Evolutionary conservation across 1,140 invertebrate species (phyloP).

Genomic region (Arion vulgaris): DNA sequence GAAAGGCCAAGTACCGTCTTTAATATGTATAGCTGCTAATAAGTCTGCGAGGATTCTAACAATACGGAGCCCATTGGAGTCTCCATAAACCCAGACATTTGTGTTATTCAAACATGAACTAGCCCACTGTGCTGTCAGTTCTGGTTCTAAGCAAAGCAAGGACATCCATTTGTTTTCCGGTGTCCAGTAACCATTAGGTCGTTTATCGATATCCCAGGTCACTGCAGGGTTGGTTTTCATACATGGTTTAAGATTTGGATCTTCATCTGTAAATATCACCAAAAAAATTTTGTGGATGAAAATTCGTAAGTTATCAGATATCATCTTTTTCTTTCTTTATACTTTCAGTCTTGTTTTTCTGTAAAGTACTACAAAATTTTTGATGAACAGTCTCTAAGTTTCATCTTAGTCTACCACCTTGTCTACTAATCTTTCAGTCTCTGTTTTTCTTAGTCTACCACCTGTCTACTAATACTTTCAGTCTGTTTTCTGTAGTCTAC

Average conservation of each 20-base stretch:
- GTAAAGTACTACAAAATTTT: no score
- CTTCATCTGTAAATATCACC: not conserved
- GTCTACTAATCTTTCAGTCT: no score
- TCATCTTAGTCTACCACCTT: no score
- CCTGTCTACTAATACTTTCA: no score
- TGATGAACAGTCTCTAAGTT: no score
- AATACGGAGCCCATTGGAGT: slow-evolving; percentile 7
- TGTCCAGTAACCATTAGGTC: slow-evolving; percentile 3
- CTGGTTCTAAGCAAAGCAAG: not conserved
- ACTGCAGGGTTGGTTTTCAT: not conserved
- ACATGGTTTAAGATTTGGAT: not conserved
- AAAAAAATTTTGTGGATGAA: no score
- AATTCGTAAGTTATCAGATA: no score
- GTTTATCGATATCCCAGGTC: not conserved
- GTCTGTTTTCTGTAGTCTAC: no score
- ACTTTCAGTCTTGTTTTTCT: no score
- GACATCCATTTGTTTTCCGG: not conserved
- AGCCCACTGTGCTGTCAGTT: not conserved
- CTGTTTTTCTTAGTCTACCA: no score
- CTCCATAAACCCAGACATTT: not conserved
- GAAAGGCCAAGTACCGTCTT: not conserved
- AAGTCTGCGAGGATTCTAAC: not conserved
- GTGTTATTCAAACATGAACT: not conserved
- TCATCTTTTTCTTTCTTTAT: no score
- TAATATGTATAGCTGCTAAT: not conserved